A percentile compares a stretch with the other conserved stretches of the same genome.
phyloP scores from a whole-genome alignment of 2,888 invertebrate species.

The Salticus scenicus region DNA sequence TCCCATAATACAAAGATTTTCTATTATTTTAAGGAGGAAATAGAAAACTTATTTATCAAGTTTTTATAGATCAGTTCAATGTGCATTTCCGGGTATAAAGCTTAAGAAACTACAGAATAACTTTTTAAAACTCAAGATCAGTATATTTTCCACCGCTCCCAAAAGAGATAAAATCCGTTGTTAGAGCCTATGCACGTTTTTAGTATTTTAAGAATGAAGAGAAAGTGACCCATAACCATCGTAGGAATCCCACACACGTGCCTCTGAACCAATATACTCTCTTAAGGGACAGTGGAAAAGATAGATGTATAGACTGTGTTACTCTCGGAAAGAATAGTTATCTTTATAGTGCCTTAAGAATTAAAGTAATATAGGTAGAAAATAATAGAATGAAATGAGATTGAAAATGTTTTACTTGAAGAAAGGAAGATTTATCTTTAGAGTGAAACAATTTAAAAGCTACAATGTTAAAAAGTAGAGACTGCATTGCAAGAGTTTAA shows the following conservation, averaged over 20 bases:
- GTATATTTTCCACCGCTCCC: background rate
- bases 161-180: slow-evolving; percentile 4
- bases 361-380: background rate
- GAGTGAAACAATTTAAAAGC: no score
- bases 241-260: slow-evolving; percentile 52
- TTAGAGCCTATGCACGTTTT: slow-evolving; percentile 54
- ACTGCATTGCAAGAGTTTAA: no score
- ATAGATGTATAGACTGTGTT: background rate
- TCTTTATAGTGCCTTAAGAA: background rate
- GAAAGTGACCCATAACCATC: slow-evolving; percentile 18
- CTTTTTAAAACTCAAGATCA: slow-evolving; percentile 6
- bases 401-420: no score
- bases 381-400: no score
- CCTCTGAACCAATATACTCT: slow-evolving; percentile 28
- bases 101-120: background rate
- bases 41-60: background rate
- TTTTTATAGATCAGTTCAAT: background rate
- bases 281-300: slow-evolving; percentile 9
- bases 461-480: no score
- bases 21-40: no score
- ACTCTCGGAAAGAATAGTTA: background rate
- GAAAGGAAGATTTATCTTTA: no score
- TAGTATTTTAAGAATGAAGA: slow-evolving; percentile 35
- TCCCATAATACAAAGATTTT: no score
- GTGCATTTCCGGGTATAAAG: slow-evolving; percentile 9